Evolutionary conservation across 2,797 vertebrate species (phyloP).

Genomic region (Crenuchus spilurus): DNA sequence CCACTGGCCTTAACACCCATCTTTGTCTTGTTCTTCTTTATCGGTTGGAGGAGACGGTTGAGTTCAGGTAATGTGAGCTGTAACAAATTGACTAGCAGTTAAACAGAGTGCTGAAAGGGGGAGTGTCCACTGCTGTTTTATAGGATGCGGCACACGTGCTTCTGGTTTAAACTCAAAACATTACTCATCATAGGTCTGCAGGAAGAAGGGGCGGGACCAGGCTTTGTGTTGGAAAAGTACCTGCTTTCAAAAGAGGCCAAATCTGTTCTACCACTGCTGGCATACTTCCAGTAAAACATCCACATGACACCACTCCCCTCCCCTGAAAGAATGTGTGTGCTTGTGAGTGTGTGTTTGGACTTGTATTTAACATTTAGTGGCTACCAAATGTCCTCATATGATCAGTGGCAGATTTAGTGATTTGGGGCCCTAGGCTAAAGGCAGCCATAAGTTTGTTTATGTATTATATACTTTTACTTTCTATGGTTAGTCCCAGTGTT

Average conservation of each 20-base stretch:
- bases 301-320: neutral
- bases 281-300: neutral
- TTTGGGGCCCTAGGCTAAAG: too few species aligned
- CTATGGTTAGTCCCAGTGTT: too few species aligned
- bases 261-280: neutral
- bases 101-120: neutral
- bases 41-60: neutral
- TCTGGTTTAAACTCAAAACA: conserved; percentile 44
- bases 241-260: neutral
- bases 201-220: neutral
- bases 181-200: conserved; percentile 11
- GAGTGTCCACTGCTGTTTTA: conserved; percentile 9
- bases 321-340: neutral
- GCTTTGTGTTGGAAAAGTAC: conserved; percentile 47
- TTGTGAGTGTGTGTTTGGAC: neutral
- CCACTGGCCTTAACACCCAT: neutral
- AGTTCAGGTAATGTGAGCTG: neutral
- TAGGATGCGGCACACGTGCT: conserved; percentile 29
- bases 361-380: too few species aligned
- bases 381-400: too few species aligned
- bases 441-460: too few species aligned
- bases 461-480: too few species aligned
- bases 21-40: neutral
- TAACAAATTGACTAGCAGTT: neutral
- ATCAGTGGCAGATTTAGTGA: too few species aligned